Conservation (phyloP, 1,140 invertebrate species). For the Polypedilum vanderplanki region DNA sequence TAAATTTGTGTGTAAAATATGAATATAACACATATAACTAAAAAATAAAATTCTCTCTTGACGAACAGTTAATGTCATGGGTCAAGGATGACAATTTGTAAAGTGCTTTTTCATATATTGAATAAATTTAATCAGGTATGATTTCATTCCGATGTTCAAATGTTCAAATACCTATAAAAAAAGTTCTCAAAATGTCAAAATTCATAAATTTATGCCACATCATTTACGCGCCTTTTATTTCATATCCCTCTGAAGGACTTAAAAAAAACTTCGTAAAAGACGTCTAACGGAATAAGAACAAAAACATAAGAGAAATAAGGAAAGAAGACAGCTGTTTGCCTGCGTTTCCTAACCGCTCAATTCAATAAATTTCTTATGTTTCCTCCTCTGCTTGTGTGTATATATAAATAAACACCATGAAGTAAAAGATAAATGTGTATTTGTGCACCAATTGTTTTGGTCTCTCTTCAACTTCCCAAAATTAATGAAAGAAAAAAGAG, state of each 20-base stretch:
- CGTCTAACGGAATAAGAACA: background rate
- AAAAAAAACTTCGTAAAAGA: background rate
- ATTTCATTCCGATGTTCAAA: no score
- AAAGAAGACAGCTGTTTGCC: background rate
- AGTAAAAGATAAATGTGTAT: background rate
- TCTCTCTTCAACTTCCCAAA: no score
- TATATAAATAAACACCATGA: no score
- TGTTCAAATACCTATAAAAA: background rate
- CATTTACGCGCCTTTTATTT: background rate
- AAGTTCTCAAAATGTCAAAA: no score
- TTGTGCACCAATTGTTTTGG: background rate
- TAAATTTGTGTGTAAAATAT: background rate
- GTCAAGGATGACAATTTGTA: background rate
- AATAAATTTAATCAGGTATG: no score
- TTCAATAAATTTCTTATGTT: background rate
- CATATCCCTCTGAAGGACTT: background rate
- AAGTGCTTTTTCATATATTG: no score
- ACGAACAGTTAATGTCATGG: background rate
- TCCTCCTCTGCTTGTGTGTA: no score
- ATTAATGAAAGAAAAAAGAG: no score
- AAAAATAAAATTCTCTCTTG: background rate
- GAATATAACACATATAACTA: background rate
- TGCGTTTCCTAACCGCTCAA: conserved; percentile 1
- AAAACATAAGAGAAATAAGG: background rate
- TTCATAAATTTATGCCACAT: background rate